A percentile compares a stretch with the other conserved stretches of the same genome.
These are phyloP conservation scores for Schizopygopsis malacanthus DNA, from an alignment of 2,797 vertebrate genomes.

Conservation along the genomic window DNA sequence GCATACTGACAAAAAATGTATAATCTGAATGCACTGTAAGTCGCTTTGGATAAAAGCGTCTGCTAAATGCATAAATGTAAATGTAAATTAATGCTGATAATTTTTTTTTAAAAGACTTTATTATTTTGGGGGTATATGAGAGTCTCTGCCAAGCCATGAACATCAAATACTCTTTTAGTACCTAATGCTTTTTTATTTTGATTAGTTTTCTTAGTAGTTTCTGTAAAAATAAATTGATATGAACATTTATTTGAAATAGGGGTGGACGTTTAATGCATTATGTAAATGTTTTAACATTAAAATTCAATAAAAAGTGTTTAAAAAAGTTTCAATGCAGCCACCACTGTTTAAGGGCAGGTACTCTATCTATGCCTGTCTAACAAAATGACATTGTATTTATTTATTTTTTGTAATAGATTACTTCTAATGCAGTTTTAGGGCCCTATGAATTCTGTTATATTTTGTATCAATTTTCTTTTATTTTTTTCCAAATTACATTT, in stretches of 20 bases:
- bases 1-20: too few species aligned
- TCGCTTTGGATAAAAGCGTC: too few species aligned
- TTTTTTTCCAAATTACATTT: background rate
- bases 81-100: background rate
- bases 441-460: background rate
- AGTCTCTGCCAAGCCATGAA: constrained; percentile 7
- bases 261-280: background rate
- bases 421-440: background rate
- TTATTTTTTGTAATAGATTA: background rate
- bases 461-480: background rate
- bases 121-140: background rate
- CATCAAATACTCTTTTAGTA: background rate
- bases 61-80: too few species aligned
- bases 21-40: too few species aligned
- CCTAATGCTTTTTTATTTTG: constrained; percentile 13
- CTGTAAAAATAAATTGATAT: background rate
- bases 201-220: background rate
- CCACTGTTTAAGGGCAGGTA: background rate
- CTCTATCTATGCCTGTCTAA: background rate
- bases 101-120: background rate
- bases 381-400: background rate
- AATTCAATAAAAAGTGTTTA: background rate
- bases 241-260: background rate
- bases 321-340: background rate
- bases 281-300: background rate